A percentile compares a stretch with the other conserved stretches of the same genome.
Evolutionary conservation across 2,888 invertebrate genomes (phyloP).

Genomic region (Eledone cirrhosa): DNA sequence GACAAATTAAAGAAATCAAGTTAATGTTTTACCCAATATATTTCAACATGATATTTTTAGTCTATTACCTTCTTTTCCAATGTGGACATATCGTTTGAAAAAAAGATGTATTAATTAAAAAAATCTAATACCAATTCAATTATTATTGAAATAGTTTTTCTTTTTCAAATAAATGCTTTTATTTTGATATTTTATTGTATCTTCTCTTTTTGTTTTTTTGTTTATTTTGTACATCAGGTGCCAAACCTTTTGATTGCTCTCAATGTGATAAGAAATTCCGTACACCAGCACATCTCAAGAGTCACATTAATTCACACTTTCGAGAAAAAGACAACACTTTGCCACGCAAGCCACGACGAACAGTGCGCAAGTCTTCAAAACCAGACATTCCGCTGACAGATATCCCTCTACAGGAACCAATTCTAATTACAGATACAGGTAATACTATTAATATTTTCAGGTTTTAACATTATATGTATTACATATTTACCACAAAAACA

Average conservation of each 20-base stretch:
- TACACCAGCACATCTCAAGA: slow-evolving; percentile 64
- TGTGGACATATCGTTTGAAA: too few species aligned
- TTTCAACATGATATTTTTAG: too few species aligned
- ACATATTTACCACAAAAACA: too few species aligned
- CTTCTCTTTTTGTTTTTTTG: not conserved
- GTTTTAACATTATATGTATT: too few species aligned
- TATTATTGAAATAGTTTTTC: too few species aligned
- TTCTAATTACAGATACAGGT: slow-evolving; percentile 70
- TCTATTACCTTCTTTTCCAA: too few species aligned
- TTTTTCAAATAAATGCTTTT: too few species aligned
- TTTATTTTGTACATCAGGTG: slow-evolving; percentile 53
- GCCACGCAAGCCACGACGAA: slow-evolving; percentile 40
- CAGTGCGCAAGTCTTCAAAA: slow-evolving; percentile 38
- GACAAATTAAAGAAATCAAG: too few species aligned
- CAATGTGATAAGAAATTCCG: slow-evolving; percentile 65
- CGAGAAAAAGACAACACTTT: slow-evolving; percentile 37
- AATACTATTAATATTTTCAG: not conserved
- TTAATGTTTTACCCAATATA: too few species aligned
- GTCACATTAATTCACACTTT: slow-evolving; percentile 61
- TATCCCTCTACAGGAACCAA: slow-evolving; percentile 71
- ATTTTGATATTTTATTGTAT: too few species aligned
- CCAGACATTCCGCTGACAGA: slow-evolving; percentile 62
- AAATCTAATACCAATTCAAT: too few species aligned
- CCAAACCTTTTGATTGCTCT: slow-evolving; percentile 66
- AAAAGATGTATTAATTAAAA: too few species aligned